A percentile compares a stretch with the other conserved stretches of the same genome.
Evolutionary conservation across 1,140 invertebrate genomes (phyloP).

Genomic region (Ptiloglossa arizonensis): DNA sequence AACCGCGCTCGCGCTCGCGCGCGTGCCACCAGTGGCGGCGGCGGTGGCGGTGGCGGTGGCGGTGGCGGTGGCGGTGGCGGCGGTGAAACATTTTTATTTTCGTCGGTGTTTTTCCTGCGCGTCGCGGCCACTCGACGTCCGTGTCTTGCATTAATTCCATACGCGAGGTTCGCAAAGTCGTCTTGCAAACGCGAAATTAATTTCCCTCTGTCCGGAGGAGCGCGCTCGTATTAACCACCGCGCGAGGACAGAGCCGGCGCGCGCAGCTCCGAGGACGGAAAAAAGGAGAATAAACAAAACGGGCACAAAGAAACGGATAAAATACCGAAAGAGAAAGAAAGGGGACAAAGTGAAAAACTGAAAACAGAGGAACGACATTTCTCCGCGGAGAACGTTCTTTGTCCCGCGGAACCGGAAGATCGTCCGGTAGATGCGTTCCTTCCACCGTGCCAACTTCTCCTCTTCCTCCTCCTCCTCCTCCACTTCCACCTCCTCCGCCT

Average conservation of each 20-base stretch:
- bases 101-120: neutral
- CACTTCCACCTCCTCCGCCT: neutral
- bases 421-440: slow-evolving; percentile 1
- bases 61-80: too few relatives aligned
- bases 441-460: neutral
- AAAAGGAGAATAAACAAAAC: neutral
- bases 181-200: slow-evolving; percentile 44
- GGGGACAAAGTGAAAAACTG: slow-evolving; percentile 21
- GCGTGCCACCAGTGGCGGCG: neutral
- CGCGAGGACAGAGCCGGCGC: neutral
- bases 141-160: slow-evolving; percentile 27
- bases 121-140: neutral
- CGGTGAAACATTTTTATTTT: slow-evolving; percentile 44
- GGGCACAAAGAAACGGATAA: neutral
- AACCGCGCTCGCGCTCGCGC: neutral
- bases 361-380: neutral
- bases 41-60: too few relatives aligned
- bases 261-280: too few relatives aligned
- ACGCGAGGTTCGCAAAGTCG: slow-evolving; percentile 18
- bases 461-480: neutral
- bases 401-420: slow-evolving; percentile 14
- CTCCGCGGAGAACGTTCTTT: slow-evolving; percentile 4
- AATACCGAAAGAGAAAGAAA: neutral
- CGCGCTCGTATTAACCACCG: slow-evolving; percentile 1
- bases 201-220: slow-evolving; percentile 13